Base-by-base conservation (phyloP, 2,888 invertebrate species). In the Harpalus rufipes region DNA sequence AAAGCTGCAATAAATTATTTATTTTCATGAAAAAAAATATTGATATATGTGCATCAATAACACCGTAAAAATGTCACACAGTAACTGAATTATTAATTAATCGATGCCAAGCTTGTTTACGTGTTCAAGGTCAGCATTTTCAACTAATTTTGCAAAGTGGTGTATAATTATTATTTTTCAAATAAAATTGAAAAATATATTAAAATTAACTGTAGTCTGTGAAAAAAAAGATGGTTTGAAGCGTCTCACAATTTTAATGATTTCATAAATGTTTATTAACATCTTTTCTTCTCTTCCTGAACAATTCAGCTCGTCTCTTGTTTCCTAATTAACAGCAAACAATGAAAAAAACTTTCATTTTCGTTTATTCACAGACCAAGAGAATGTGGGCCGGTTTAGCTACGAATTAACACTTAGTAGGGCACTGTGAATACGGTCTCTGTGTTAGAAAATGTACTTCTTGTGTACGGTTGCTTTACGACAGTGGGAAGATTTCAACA, bases 331-430 rank as follows among this genome's bases (percentile, higher is more conserved):
- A 76, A 76, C 21, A 76, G n/a, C 56, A 76, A 44, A 76, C 76
- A 76, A 76, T 51, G 21, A 25, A 68, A 51, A 25, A 76, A 44
- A 76, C 76, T 76, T 76, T 76, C 76, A 56, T 76, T 76, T 76
- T 76, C 76, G 56, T 76, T 76, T 74, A 51, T 65, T 68, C 68
- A 63, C 41, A 18, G 8, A 65, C 21, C 8, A 5, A 6, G 10
- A 10, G 16, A 68, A 76, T 56, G 51, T 76, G 44, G 21, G 76
- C 76, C 76, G 56, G 1, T 56, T 56, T 51, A 76, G 76, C 18
- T 6, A 76, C 44, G 76, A 76, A 56, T 76, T 76, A 76, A n/a
- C 76, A 76, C 76, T 76, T 76, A 76, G n/a, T 18, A 76, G 39
- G 39, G 68, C 41, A 68, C n/a, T 68, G 32, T 32, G 68, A 68